phyloP scores from a whole-genome alignment of 1,140 invertebrate genomes.

The Armadillidium nasatum region DNA sequence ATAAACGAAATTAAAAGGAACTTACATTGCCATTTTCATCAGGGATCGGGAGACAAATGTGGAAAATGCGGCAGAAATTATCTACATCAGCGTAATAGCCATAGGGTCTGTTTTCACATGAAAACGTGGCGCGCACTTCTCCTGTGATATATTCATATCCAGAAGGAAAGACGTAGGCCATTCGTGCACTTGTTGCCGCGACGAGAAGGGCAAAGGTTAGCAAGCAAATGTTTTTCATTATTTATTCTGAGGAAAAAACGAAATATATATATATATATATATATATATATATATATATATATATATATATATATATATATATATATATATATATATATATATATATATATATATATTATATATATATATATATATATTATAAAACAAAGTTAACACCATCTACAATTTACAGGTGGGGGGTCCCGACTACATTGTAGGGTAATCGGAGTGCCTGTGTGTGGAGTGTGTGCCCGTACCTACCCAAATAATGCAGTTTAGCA shows the following conservation, averaged over 20 bases:
- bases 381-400: too few species aligned
- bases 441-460: too few species aligned
- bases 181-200: slow-evolving; percentile 28
- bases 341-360: too few species aligned
- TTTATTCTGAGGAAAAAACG: neutral
- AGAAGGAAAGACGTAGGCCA: slow-evolving; percentile 35
- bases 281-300: slow-evolving; percentile 2
- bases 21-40: slow-evolving; percentile 50
- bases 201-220: slow-evolving; percentile 22
- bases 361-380: neutral
- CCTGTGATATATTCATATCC: slow-evolving; percentile 34
- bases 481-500: too few species aligned
- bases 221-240: neutral
- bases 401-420: too few species aligned
- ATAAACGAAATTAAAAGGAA: too few species aligned
- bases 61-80: slow-evolving; percentile 51
- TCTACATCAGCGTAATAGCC: slow-evolving; percentile 51
- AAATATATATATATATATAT: neutral
- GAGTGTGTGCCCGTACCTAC: too few species aligned
- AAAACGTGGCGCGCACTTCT: slow-evolving; percentile 38
- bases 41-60: slow-evolving; percentile 48
- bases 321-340: too few species aligned
- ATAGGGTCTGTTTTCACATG: slow-evolving; percentile 46
- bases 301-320: slow-evolving; percentile 11
- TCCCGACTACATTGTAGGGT: too few species aligned